Evolutionary conservation across 2,113 vertebrate species (phyloP).

Genomic region (Strigops habroptila): DNA sequence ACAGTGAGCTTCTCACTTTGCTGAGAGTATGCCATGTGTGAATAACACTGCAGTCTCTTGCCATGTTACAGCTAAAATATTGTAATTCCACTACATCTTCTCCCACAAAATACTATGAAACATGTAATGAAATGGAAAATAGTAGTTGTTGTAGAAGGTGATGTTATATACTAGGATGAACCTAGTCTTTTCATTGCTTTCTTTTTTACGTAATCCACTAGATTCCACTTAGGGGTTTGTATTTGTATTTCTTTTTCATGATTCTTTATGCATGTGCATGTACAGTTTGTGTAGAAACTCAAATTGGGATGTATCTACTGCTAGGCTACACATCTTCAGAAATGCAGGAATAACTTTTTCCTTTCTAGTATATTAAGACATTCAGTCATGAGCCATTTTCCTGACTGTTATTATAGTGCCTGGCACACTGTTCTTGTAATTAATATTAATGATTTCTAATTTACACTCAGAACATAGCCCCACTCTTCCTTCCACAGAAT

Average conservation of each 20-base stretch:
- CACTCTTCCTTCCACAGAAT: not conserved
- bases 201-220: not conserved
- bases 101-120: not conserved
- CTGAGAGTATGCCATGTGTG: conserved; percentile 25
- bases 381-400: not conserved
- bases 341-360: not conserved
- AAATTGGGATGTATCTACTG: not conserved
- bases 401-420: not conserved
- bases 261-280: not conserved
- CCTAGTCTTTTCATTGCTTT: not conserved
- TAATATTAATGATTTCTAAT: conserved; percentile 39
- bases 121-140: conserved; percentile 14
- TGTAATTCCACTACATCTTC: not conserved
- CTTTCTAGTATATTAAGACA: not conserved
- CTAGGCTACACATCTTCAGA: not conserved
- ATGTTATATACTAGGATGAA: not conserved
- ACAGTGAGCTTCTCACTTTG: conserved; percentile 35
- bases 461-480: not conserved
- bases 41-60: conserved; percentile 27
- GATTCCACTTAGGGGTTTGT: not conserved
- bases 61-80: not conserved
- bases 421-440: not conserved
- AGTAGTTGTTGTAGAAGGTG: not conserved
- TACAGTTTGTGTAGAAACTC: not conserved
- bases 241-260: not conserved